These are phyloP conservation scores for Drosophila vallismaia DNA, from an alignment of 2,888 invertebrate genomes.

Conservation along the genomic window DNA sequence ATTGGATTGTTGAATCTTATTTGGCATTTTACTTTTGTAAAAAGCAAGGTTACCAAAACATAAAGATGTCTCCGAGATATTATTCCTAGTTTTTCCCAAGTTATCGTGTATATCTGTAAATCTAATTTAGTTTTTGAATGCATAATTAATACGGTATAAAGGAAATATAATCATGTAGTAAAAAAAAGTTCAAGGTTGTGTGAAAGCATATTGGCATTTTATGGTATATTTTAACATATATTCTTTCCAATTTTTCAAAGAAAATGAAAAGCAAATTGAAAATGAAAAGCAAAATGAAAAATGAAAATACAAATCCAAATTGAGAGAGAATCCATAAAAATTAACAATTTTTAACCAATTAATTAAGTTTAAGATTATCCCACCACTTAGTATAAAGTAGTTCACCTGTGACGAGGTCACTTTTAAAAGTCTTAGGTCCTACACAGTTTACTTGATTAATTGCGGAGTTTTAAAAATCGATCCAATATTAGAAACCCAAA, in stretches of 20 bases:
- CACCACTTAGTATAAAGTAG: conserved; percentile 1
- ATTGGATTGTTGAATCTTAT: not conserved
- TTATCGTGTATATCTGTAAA: not conserved
- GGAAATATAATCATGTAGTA: not conserved
- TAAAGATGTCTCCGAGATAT: not conserved
- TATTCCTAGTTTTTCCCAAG: not conserved
- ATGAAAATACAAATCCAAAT: too few species aligned
- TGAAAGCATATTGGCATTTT: too few species aligned
- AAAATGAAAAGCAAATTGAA: too few species aligned
- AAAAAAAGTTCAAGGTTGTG: not conserved
- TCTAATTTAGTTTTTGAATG: not conserved
- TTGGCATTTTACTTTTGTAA: not conserved
- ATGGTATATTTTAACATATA: too few species aligned
- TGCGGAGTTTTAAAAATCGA: conserved; percentile 17
- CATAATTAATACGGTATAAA: not conserved
- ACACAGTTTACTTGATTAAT: conserved; percentile 27
- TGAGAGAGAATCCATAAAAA: too few species aligned
- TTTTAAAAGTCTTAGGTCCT: conserved; percentile 8
- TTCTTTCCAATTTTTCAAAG: too few species aligned
- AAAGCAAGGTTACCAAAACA: not conserved
- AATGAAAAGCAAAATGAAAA: too few species aligned
- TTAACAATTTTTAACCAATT: not conserved
- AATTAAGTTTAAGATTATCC: not conserved
- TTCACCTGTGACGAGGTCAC: conserved; percentile 12
- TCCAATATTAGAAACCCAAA: conserved; percentile 16